phyloP scores from a whole-genome alignment of 64 coral and sea anemone species.

The Montipora foliosa region DNA sequence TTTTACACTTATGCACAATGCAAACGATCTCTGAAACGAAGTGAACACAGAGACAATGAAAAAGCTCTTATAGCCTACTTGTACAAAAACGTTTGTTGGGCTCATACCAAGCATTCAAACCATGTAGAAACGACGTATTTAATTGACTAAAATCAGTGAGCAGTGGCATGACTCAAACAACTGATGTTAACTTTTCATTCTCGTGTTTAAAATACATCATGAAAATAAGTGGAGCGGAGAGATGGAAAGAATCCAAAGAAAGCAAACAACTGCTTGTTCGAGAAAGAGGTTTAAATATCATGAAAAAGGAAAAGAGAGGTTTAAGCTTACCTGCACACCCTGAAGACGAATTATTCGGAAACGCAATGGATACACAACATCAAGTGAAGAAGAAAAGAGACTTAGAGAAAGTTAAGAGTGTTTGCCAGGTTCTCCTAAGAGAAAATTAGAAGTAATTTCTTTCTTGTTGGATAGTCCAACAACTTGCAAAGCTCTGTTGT shows the following conservation, averaged over 20 bases:
- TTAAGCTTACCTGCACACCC: neutral
- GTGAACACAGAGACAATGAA: no score
- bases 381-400: neutral
- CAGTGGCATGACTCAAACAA: no score
- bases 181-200: no score
- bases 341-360: neutral
- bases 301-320: neutral
- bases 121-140: no score
- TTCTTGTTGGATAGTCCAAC: constrained; percentile 13
- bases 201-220: neutral
- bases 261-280: neutral
- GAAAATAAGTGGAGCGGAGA: neutral
- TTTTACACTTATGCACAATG: no score
- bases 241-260: neutral
- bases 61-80: no score
- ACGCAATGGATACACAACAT: neutral
- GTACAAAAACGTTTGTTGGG: no score
- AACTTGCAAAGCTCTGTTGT: neutral
- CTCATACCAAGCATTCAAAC: no score
- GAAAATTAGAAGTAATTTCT: neutral
- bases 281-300: neutral
- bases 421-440: constrained; percentile 7
- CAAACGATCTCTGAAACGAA: no score
- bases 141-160: no score
- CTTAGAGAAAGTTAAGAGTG: constrained; percentile 12